Conservation (phyloP, 2,113 vertebrate genomes). For the Sclerurus mexicanus region DNA sequence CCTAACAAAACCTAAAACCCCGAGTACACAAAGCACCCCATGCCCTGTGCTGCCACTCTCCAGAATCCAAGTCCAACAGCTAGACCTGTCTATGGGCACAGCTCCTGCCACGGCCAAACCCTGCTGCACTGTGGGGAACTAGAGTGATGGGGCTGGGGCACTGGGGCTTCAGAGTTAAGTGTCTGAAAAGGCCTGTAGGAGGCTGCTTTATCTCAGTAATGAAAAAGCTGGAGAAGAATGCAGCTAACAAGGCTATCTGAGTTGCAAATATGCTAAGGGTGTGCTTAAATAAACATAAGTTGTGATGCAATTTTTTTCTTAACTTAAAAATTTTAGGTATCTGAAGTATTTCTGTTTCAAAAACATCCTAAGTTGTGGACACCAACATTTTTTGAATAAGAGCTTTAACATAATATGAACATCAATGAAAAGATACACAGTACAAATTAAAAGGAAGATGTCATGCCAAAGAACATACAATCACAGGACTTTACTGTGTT, state of each 20-base stretch:
- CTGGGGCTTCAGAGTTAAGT: not conserved
- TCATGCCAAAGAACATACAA: not conserved
- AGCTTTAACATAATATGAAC: not conserved
- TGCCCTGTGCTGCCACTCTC: not conserved
- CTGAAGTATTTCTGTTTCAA: not conserved
- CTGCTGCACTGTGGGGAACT: not conserved
- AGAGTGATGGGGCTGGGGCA: not conserved
- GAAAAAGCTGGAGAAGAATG: too few relatives aligned
- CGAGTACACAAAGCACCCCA: not conserved
- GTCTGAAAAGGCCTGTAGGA: not conserved
- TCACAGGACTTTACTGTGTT: not conserved
- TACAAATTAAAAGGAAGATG: not conserved
- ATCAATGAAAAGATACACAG: not conserved
- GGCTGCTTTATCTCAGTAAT: not conserved
- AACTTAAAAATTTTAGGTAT: not conserved
- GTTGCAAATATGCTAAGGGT: not conserved
- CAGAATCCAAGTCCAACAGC: not conserved
- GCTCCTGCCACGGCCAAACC: not conserved
- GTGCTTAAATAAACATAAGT: not conserved
- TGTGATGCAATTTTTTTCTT: not conserved
- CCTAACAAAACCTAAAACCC: not conserved
- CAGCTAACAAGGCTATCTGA: too few relatives aligned
- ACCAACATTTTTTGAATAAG: not conserved
- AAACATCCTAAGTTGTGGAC: not conserved
- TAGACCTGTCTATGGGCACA: not conserved